These are phyloP conservation scores for Lamellibrachia luymesi DNA, from an alignment of 1,140 invertebrate genomes.

Conservation along the genomic window DNA sequence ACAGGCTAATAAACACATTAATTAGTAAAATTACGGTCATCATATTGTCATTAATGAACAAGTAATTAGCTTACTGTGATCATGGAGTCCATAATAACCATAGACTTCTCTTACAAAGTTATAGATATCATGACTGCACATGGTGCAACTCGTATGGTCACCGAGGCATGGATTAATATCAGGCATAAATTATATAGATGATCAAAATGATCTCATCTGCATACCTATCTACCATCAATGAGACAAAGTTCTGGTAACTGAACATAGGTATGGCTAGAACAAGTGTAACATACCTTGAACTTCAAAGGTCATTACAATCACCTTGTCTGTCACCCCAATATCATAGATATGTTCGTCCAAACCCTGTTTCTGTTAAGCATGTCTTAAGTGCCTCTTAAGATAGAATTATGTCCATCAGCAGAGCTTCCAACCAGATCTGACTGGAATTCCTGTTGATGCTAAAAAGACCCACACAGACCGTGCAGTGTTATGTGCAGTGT, in stretches of 20 bases:
- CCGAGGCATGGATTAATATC: background rate
- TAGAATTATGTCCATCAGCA: background rate
- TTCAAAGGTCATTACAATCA: background rate
- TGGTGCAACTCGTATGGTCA: no score
- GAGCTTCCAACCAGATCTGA: background rate
- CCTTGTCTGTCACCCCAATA: background rate
- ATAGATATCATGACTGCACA: no score
- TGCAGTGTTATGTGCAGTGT: background rate
- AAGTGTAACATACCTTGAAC: background rate
- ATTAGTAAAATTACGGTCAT: background rate
- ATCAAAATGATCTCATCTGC: background rate
- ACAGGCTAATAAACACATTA: background rate
- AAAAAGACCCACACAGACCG: background rate
- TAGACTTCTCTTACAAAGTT: background rate
- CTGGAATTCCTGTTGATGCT: background rate
- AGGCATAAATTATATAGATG: background rate
- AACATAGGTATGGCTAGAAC: background rate
- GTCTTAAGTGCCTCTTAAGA: background rate
- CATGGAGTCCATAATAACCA: background rate
- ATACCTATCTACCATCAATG: background rate
- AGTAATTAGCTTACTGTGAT: background rate
- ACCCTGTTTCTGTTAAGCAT: background rate
- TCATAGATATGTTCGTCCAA: background rate
- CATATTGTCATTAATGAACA: background rate
- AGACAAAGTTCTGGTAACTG: background rate